Percentiles rank a stretch among this genome's conserved stretches.
These are phyloP conservation scores for Geotrypetes seraphini DNA, from an alignment of 2,797 vertebrate genomes.

Conservation along the genomic window DNA sequence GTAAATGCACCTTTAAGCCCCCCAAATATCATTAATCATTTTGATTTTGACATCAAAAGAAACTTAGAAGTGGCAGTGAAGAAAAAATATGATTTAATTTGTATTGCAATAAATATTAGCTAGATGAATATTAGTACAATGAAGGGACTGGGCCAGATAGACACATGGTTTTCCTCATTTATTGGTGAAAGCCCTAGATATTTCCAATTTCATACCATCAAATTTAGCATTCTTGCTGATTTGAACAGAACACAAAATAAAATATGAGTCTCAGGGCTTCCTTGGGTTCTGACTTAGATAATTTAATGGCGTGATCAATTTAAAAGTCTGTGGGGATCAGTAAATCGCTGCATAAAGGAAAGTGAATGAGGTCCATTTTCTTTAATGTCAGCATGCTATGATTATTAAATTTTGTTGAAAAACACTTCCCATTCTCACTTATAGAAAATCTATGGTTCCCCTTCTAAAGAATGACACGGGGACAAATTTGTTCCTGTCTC, in stretches of 20 bases:
- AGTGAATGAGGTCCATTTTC: slow-evolving; percentile 61
- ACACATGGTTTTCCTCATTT: slow-evolving; percentile 47
- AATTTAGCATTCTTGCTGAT: slow-evolving; percentile 72
- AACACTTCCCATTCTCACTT: slow-evolving; percentile 66
- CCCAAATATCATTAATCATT: slow-evolving; percentile 14
- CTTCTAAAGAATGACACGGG: no score
- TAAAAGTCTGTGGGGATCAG: slow-evolving; percentile 64
- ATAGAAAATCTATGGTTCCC: slow-evolving; percentile 62
- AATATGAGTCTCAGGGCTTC: slow-evolving; percentile 61
- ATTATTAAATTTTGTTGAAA: slow-evolving; percentile 72
- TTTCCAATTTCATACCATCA: slow-evolving; percentile 57
- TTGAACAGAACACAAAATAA: slow-evolving; percentile 64
- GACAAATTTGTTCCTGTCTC: no score
- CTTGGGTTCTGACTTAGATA: slow-evolving; percentile 55
- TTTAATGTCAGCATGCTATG: slow-evolving; percentile 66
- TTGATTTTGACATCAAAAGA: slow-evolving; percentile 49
- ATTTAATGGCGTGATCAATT: slow-evolving; percentile 68
- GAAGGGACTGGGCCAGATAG: no score
- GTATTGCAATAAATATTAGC: slow-evolving; percentile 57
- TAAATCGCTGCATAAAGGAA: slow-evolving; percentile 60
- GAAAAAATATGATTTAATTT: slow-evolving; percentile 54
- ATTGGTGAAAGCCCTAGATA: slow-evolving; percentile 54
- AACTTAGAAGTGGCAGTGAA: slow-evolving; percentile 39
- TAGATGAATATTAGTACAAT: slow-evolving; percentile 48
- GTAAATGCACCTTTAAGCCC: slow-evolving; percentile 28